Base-by-base conservation (phyloP, 2,113 vertebrate species). In the Rhipidura dahli region DNA sequence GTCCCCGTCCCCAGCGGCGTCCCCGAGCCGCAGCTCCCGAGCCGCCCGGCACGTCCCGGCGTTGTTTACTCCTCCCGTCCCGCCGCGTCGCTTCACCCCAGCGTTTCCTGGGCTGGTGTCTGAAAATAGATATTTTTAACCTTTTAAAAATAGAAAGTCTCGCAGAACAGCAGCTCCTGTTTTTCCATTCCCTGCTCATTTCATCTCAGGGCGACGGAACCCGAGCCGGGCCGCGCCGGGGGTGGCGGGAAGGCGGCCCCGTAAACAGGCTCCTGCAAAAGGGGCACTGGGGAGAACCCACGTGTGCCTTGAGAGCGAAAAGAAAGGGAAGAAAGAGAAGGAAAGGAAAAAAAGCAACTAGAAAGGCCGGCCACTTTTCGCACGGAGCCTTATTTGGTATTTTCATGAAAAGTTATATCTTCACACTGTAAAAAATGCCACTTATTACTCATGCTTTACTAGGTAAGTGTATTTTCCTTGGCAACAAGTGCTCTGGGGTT, bases 401-500 rank as follows among this genome's bases (percentile, higher is more conserved):
- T 86, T 92, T 76, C 84, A 80, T 93, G 96, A 91, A 84, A 94
- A 96, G 91, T 95, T 96, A 22, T 87, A 92, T 96, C 95, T 94
- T 93, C 84, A 53, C 73, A 13, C 91, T 72, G 77, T 89, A 85
- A 91, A 93, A 94, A 93, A 91, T 57, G 96, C 87, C 90, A 66
- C 93, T 93, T 81, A 87, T 96, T 97, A 94, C 96, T 97, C 95
- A 93, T 66, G 87, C 93, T 95, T 96, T 93, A 90, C 95, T 80
- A 85, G 95, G 93, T 71, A 89, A 94, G 78, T 54, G 76, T 96
- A 30, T 96, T 97, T 95, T 68, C 54, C 73, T 95, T 96, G 96
- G 97, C 96, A 63, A 9, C 8, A 0, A 61, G 45, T 0, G 24
- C 59, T 5, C 13, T 23, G 72, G 87, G 63, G 3, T 63, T 86